Percentiles rank a stretch among this genome's conserved stretches.
These are phyloP conservation scores for Ophiothrix spiculata DNA, from an alignment of 35 echinoderm and acorn worm genomes.

Conservation along the genomic window DNA sequence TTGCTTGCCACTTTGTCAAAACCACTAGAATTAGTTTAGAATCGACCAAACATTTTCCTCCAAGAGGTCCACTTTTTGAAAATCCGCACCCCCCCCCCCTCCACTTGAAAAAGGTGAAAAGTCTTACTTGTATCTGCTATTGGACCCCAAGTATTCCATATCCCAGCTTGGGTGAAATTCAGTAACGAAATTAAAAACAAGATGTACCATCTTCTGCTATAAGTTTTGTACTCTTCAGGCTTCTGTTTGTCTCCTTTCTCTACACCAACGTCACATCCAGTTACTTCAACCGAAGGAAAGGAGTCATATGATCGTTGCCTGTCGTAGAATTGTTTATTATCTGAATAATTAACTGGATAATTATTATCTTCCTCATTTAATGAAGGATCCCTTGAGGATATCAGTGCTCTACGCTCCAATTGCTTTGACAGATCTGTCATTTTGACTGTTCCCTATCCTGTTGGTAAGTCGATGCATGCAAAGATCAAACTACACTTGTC, in stretches of 20 bases:
- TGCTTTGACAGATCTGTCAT: not conserved
- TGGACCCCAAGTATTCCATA: constrained; percentile 59
- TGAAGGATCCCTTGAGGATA: no score
- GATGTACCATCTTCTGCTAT: constrained; percentile 38
- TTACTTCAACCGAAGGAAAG: not conserved
- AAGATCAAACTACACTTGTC: no score
- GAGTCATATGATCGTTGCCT: not conserved
- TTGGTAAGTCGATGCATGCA: no score
- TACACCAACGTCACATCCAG: not conserved
- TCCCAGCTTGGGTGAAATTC: not conserved
- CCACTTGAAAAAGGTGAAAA: no score
- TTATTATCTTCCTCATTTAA: not conserved
- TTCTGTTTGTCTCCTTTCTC: no score
- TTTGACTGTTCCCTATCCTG: no score
- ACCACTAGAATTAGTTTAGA: no score
- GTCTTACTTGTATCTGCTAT: constrained; percentile 48
- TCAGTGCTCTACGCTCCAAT: not conserved
- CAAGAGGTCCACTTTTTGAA: no score
- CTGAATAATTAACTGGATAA: no score
- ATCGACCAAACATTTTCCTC: no score
- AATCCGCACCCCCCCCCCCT: no score
- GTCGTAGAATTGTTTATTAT: not conserved
- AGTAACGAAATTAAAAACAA: constrained; percentile 23
- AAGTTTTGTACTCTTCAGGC: not conserved
- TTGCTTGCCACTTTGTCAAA: no score